Base-by-base conservation (phyloP, 2,888 invertebrate species). In the Polydrusus cervinus region DNA sequence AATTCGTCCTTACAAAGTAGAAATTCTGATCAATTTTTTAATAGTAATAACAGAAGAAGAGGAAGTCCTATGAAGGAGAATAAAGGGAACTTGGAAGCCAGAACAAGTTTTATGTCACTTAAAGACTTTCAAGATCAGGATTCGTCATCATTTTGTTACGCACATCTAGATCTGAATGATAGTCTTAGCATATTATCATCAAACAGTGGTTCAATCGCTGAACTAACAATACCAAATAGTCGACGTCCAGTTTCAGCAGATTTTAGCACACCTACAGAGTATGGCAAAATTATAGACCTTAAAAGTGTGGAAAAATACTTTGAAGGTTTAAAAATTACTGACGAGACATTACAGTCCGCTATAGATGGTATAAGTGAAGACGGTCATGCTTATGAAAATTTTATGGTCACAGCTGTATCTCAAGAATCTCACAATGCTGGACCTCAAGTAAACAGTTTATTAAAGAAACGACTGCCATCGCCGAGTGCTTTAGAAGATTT, bases 221-320 rank as follows among this genome's bases (percentile, higher is more conserved):
- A 86, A 76, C 76, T 85, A 65, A 76, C 84, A 14, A 74, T 80
- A 11, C 82, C 84, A 87, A 73, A 78, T 25, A 94, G 93, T 81
- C 88, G 94, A 64, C 88, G 94, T 79, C 94, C 94, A 0, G 89
- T 95, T 3, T 94, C 94, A 18, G 93, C 93, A 83, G 93, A 94
- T 80, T 93, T 93, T 61, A 87, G 92, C 51, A 93, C 71, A 25
- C 75, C 75, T 3, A 74, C 69, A 16, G 77, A 77, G 14, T 77
- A 74, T 62, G 74, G 74, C 16, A 67, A 71, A 71, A 71, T 77
- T 45, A 55, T 74, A 51, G 49, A 77, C 45, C 38, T 74, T 30
- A 60, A 67, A 14, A 71, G 71, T 14, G 71, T 74, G 5, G 62
- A 71, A 64, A 62, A 74, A n/a, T 76, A 76, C 45, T 76, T 76